Evolutionary conservation across 1,140 invertebrate species (phyloP).

Genomic region (Lucilia sericata): DNA sequence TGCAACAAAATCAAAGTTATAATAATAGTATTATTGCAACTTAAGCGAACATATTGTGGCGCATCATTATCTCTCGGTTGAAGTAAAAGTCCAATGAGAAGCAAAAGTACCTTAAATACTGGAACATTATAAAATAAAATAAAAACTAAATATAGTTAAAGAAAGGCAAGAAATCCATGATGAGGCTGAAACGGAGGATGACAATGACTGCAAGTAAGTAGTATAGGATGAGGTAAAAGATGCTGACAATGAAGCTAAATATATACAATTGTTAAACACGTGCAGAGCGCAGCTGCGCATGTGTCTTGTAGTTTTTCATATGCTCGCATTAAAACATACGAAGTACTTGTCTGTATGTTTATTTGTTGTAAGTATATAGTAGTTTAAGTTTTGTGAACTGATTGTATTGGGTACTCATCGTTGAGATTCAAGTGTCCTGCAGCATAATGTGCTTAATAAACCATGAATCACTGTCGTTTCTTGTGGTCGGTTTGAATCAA

Average conservation of each 20-base stretch:
- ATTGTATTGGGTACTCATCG: slow-evolving; percentile 9
- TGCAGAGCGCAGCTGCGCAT: slow-evolving; percentile 30
- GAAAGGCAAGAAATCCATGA: not conserved
- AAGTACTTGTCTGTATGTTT: not conserved
- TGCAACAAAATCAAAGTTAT: slow-evolving; percentile 6
- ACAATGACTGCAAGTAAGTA: not conserved
- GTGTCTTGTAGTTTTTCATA: slow-evolving; percentile 17
- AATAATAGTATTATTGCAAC: slow-evolving; percentile 27
- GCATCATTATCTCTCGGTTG: slow-evolving; percentile 1
- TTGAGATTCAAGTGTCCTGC: slow-evolving; percentile 45
- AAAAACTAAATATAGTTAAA: not conserved
- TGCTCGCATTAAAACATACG: not conserved
- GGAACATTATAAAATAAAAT: not conserved
- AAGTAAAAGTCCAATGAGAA: slow-evolving; percentile 13
- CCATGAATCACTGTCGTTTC: slow-evolving; percentile 66
- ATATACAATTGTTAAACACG: slow-evolving; percentile 34
- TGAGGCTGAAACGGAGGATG: not conserved
- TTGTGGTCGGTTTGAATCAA: slow-evolving; percentile 33
- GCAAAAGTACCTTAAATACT: not conserved
- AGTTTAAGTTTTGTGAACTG: not conserved
- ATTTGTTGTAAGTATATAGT: no score
- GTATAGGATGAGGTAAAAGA: not conserved
- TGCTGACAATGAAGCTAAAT: slow-evolving; percentile 23
- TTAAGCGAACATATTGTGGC: not conserved
- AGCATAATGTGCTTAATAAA: slow-evolving; percentile 68